Evolutionary conservation across 2,113 vertebrate genomes (phyloP), one percentile per base, ranked within the genome.

Genomic region (Synodontis membranacea): DNA sequence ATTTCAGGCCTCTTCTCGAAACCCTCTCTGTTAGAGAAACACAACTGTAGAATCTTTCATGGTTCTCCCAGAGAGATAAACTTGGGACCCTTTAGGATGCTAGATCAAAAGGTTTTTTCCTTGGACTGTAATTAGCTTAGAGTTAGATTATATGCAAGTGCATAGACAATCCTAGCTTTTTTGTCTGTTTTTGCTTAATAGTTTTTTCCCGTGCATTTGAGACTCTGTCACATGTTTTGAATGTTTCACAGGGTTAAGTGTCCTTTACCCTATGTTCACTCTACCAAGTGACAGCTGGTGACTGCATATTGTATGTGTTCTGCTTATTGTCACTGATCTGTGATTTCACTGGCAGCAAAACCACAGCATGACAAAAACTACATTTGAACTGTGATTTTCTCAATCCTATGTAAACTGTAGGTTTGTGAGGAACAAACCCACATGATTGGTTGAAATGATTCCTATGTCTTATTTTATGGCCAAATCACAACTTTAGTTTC

Each of bases 81-180:
- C 11, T 56, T 50, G 42, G 37, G 54, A 34, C 19, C n/a, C 31
- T 79, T 37, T 28, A 28, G 34, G 34, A 1, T 80, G 21, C 2
- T 39, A 28, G 52, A 80, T 52, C 46, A 31, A 14, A 23, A 2
- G n/a, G n/a, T 58, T 34, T 46, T 54, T 34, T 56, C 5, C 50
- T 25, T 14, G 34, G 5, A 56, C 9, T 80, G 52, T 80, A 39
- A 37, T 50, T 70, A 39, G 9, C 2, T 39, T 60, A 70, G 50
- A 10, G 68, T 84, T 86, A 54, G 28, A 68, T 28, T 11, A 52
- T 75, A 80, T 54, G 68, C 9, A 82, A 74, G 12, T 82, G 85
- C 85, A 82, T 48, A 74, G 85, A 86, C 85, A 86, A 86, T 86
- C 85, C n/a, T 48, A 68, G 50, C 31, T 50, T 44, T 44, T 44